These are phyloP conservation scores for Chaetophractus vellerosus DNA, from an alignment of 2,797 vertebrate species.

Conservation along the genomic window DNA sequence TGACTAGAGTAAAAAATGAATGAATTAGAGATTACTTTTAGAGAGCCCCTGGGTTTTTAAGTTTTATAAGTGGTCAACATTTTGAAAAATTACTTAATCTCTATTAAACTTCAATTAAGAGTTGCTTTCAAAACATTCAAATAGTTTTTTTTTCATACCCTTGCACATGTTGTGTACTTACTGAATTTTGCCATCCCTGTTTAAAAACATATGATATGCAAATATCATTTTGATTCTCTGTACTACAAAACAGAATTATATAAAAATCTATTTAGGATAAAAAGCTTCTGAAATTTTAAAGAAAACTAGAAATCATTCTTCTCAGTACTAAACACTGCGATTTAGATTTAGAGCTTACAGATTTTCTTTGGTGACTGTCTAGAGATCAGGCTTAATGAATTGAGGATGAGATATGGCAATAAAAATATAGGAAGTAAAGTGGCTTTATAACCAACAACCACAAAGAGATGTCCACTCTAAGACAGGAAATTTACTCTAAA, in stretches of 20 bases:
- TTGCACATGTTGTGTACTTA: background rate
- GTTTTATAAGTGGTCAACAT: background rate
- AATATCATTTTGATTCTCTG: background rate
- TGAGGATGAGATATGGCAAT: background rate
- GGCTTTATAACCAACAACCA: background rate
- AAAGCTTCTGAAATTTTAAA: background rate
- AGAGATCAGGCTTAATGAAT: background rate
- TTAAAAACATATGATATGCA: background rate
- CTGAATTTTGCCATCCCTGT: background rate
- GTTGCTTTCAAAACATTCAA: background rate
- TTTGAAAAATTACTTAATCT: background rate
- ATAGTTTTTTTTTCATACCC: background rate
- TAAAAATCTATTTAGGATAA: too few relatives aligned
- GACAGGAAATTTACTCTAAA: background rate
- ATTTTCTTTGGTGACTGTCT: background rate
- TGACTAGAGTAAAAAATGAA: background rate
- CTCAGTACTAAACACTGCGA: background rate
- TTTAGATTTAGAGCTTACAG: background rate
- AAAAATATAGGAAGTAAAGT: background rate
- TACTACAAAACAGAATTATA: background rate
- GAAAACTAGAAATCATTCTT: background rate
- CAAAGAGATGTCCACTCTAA: background rate
- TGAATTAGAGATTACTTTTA: background rate
- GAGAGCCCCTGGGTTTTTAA: background rate
- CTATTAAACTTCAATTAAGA: background rate